Evolutionary conservation across 2,113 vertebrate genomes (phyloP), one percentile per base, ranked within the genome.

Genomic region (Meleagris gallopavo): DNA sequence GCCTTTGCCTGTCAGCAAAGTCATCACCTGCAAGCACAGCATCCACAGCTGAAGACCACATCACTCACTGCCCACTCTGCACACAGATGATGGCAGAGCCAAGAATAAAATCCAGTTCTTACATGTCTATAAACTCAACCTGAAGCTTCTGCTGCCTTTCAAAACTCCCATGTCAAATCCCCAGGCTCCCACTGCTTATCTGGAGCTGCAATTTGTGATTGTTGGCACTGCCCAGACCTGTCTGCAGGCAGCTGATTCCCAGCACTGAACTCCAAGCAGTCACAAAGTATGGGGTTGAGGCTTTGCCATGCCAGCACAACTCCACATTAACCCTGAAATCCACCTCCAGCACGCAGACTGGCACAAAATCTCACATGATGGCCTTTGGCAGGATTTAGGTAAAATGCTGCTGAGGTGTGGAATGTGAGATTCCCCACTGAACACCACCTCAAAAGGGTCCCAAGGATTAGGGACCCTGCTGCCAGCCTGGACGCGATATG

Each of bases 341-440:
- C 8, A 40, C 0, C 18, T 48, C 20, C 22, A 3, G 3, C 4
- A 5, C 13, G 11, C 24, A 57, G 34, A 21, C 6, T 13, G 54
- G 55, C 62, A 85, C 3, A 0, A 32, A 75, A 34, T 4, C 34
- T 25, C n/a, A 1, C 58, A 32, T 1, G 0, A 3, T 0, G 1
- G 54, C 6, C 1, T 16, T 11, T 40, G 11, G 16, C 57, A 36
- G 58, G 30, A 20, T 38, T 3, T 25, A 14, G 22, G 40, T 30
- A 16, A 32, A 36, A 24, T 1, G 3, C 15, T 24, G 22, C 12
- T 2, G 17, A 41, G 84, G 10, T 25, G 20, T 9, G 11, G 16
- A 50, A 48, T 4, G 2, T 45, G 34, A 48, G 74, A 43, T 60
- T 38, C 46, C 50, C 46, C 55, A 29, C 66, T 2, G 13, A 24